These are phyloP conservation scores for Orbicella faveolata DNA, from an alignment of 64 coral and sea anemone genomes.

Conservation along the genomic window DNA sequence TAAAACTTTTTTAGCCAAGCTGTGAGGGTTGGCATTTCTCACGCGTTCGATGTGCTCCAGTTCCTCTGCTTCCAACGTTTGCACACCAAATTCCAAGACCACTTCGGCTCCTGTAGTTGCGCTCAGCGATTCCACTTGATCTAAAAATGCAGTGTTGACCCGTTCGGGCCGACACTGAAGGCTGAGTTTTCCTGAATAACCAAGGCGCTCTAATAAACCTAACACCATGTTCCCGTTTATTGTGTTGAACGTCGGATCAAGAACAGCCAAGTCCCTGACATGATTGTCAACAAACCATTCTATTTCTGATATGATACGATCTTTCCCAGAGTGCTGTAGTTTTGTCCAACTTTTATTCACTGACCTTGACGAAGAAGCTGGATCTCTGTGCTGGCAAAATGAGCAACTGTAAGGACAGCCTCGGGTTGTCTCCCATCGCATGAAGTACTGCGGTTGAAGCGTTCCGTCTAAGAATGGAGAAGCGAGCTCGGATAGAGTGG, in stretches of 20 bases:
- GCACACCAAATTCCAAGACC: conserved; percentile 25
- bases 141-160: conserved; percentile 18
- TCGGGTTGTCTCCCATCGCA: conserved; percentile 30
- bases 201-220: background rate
- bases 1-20: conserved; percentile 2
- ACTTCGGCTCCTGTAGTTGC: conserved; percentile 28
- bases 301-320: conserved; percentile 13
- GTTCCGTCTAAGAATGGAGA: conserved; percentile 25
- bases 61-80: conserved; percentile 6
- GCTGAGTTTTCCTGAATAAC: conserved; percentile 6
- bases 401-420: conserved; percentile 40
- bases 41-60: background rate
- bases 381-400: conserved; percentile 37
- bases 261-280: conserved; percentile 13
- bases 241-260: conserved; percentile 38
- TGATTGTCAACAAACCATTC: conserved; percentile 23
- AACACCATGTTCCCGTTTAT: conserved; percentile 2
- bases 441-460: conserved; percentile 19
- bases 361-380: background rate
- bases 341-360: conserved; percentile 30
- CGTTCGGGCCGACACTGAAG: conserved; percentile 13
- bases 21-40: background rate
- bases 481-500: background rate
- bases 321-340: conserved; percentile 14
- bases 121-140: conserved; percentile 25